A percentile compares a stretch with the other conserved stretches of the same genome.
Evolutionary conservation across 92 coral and sea anemone genomes (phyloP).

Genomic region (Palythoa grandiflora): DNA sequence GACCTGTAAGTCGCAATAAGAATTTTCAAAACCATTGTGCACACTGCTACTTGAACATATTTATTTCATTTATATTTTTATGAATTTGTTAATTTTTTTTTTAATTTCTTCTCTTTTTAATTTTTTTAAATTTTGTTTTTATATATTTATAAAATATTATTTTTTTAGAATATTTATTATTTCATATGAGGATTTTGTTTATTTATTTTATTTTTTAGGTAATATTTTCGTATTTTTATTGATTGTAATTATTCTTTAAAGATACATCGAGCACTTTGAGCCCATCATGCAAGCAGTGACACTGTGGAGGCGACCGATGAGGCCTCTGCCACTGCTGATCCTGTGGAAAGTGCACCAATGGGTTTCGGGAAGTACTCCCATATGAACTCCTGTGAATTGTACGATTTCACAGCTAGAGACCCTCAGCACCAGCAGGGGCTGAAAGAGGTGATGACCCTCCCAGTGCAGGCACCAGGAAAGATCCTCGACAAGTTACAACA

Average conservation of each 20-base stretch:
- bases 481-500: neutral
- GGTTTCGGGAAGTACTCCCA: neutral
- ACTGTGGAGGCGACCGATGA: neutral
- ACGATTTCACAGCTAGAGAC: neutral
- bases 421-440: slow-evolving; percentile 12
- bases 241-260: neutral
- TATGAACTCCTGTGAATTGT: neutral
- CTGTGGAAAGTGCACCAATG: neutral
- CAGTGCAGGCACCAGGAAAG: neutral
- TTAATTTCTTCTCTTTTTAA: no score
- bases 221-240: no score
- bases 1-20: no score
- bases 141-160: no score
- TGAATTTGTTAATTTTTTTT: no score
- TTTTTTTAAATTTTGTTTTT: no score
- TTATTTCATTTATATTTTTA: no score
- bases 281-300: neutral
- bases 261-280: slow-evolving; percentile 32
- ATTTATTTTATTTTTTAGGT: no score
- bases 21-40: no score
- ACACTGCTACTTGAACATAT: no score
- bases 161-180: no score
- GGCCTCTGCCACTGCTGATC: neutral
- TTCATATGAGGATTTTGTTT: no score
- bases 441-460: neutral